A percentile compares a stretch with the other conserved stretches of the same genome.
These are phyloP conservation scores for Neoarius graeffei DNA, from an alignment of 2,113 vertebrate genomes.

Conservation along the genomic window DNA sequence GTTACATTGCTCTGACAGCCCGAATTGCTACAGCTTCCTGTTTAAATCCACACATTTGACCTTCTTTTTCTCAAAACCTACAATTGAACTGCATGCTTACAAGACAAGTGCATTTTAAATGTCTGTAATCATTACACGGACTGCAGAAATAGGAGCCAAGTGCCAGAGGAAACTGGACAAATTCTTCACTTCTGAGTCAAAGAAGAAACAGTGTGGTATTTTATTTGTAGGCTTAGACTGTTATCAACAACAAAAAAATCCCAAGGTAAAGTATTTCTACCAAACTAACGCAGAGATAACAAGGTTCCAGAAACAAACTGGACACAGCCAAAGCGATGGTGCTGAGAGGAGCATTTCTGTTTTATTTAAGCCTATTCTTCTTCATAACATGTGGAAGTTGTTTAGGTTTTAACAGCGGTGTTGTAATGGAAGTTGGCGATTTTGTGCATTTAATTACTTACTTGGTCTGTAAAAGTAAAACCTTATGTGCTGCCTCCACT, in stretches of 20 bases:
- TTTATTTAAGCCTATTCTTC: not conserved
- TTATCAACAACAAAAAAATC: not conserved
- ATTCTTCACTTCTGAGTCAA: not conserved
- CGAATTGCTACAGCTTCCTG: conserved; percentile 53
- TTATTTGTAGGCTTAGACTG: not conserved
- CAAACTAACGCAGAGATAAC: not conserved
- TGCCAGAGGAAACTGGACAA: not conserved
- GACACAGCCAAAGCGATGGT: not conserved
- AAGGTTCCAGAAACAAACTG: not conserved
- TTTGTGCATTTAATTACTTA: conserved; percentile 3
- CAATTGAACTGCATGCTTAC: not conserved
- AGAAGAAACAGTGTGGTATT: not conserved
- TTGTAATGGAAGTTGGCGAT: conserved; percentile 6
- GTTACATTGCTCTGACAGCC: conserved; percentile 48
- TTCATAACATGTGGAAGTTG: conserved; percentile 17
- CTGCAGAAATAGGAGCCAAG: not conserved
- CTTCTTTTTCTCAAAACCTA: not conserved
- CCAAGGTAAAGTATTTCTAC: not conserved
- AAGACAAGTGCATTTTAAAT: not conserved
- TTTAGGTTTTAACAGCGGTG: not conserved
- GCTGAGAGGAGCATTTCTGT: not conserved
- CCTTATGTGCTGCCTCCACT: not conserved
- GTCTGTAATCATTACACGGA: not conserved
- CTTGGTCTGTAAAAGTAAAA: conserved; percentile 1
- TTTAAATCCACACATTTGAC: conserved; percentile 44